Evolutionary conservation across 1,140 invertebrate genomes (phyloP).

Genomic region (Cotesia glomerata): DNA sequence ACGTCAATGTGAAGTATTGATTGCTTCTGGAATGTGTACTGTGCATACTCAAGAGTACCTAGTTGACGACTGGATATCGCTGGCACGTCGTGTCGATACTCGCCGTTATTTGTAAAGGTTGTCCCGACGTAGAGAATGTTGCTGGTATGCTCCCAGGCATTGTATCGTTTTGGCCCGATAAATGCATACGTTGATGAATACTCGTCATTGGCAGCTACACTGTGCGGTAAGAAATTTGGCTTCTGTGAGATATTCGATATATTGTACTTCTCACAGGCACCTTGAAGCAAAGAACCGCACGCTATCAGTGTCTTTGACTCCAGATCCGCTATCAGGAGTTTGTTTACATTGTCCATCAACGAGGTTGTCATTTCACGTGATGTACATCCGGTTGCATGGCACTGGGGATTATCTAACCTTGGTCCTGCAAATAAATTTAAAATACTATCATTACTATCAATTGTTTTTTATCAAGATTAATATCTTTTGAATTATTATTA

Average conservation of each 20-base stretch:
- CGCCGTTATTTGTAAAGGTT: slow-evolving; percentile 90
- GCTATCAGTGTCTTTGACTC: slow-evolving; percentile 80
- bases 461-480: too few relatives aligned
- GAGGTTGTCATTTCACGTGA: slow-evolving; percentile 70
- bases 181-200: slow-evolving; percentile 92
- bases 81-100: slow-evolving; percentile 92
- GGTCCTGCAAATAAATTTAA: slow-evolving; percentile 67
- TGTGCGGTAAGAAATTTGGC: slow-evolving; percentile 76
- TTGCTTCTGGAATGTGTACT: slow-evolving; percentile 85
- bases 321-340: slow-evolving; percentile 87
- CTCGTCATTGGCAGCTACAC: slow-evolving; percentile 91
- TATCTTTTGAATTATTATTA: too few relatives aligned
- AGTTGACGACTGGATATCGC: slow-evolving; percentile 88
- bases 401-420: slow-evolving; percentile 82
- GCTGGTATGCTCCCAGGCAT: slow-evolving; percentile 75
- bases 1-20: slow-evolving; percentile 90
- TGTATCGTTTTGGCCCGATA: slow-evolving; percentile 88
- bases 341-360: slow-evolving; percentile 86
- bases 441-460: too few relatives aligned
- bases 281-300: slow-evolving; percentile 87
- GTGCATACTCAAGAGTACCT: slow-evolving; percentile 78
- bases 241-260: slow-evolving; percentile 79
- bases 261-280: slow-evolving; percentile 86
- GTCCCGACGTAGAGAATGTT: slow-evolving; percentile 93
- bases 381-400: slow-evolving; percentile 83